Evolutionary conservation across 2,888 invertebrate genomes (phyloP).

Genomic region (Microplitis manilae): DNA sequence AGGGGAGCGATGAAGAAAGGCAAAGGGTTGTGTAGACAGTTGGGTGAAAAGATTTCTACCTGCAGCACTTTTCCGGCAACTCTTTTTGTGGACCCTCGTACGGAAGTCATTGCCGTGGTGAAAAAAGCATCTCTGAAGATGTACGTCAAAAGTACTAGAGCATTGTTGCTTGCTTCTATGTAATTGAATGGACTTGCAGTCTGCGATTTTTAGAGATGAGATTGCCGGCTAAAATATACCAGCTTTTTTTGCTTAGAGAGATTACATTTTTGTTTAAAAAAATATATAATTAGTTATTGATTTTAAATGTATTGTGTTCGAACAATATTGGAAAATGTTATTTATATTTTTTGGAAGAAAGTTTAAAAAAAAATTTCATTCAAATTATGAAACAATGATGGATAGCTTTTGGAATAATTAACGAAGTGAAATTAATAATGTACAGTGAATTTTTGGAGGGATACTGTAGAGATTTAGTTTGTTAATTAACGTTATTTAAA

Average conservation of each 20-base stretch:
- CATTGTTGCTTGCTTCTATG: constrained; percentile 8
- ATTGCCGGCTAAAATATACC: background rate
- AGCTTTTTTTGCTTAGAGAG: background rate
- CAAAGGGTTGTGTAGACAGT: constrained; percentile 22
- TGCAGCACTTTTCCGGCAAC: constrained; percentile 33
- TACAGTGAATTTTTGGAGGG: no score
- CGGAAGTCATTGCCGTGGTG: constrained; percentile 33
- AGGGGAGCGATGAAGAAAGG: constrained; percentile 15
- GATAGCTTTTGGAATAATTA: no score
- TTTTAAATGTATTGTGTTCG: no score
- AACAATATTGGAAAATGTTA: no score
- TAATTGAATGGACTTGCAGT: background rate
- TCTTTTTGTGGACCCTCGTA: constrained; percentile 27
- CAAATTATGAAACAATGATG: no score
- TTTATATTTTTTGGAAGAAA: no score
- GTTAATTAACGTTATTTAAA: no score
- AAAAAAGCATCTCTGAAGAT: constrained; percentile 24
- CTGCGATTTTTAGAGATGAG: background rate
- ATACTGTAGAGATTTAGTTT: no score
- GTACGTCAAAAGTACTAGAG: constrained; percentile 20
- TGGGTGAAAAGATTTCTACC: constrained; percentile 13
- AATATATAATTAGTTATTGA: no score
- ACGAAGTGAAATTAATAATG: no score
- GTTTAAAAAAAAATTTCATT: no score
- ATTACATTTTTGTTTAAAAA: no score